Evolutionary conservation across 2,888 invertebrate genomes (phyloP).

Genomic region (Pelosia muscerda): DNA sequence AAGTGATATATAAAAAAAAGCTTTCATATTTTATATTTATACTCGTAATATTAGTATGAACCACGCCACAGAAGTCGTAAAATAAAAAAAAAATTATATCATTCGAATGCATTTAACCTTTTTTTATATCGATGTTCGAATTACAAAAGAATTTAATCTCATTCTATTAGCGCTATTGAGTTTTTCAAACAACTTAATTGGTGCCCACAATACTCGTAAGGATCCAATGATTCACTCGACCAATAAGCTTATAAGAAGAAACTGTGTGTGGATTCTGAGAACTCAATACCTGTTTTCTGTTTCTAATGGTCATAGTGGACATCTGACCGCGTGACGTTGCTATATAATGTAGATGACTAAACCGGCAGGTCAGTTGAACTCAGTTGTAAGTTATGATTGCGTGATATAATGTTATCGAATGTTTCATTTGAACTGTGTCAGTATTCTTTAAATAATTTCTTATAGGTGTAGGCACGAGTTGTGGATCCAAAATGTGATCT

Average conservation of each 20-base stretch:
- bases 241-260: slow-evolving; percentile 6
- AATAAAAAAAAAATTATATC: no score
- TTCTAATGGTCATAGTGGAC: not conserved
- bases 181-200: not conserved
- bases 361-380: slow-evolving; percentile 1
- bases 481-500: no score
- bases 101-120: no score
- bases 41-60: no score
- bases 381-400: not conserved
- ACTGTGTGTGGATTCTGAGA: slow-evolving; percentile 1
- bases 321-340: not conserved
- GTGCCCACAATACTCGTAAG: not conserved
- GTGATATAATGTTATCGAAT: not conserved
- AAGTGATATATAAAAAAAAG: no score
- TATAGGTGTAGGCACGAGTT: no score
- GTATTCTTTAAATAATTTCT: not conserved
- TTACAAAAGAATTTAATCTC: not conserved
- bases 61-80: no score
- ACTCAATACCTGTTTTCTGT: not conserved
- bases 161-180: slow-evolving; percentile 4
- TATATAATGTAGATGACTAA: not conserved
- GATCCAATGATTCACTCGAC: slow-evolving; percentile 7
- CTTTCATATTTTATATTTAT: no score
- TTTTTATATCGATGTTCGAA: not conserved
- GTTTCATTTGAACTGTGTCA: not conserved